These are phyloP conservation scores for Neomorphus geoffroyi DNA, from an alignment of 2,797 vertebrate genomes.

Conservation along the genomic window DNA sequence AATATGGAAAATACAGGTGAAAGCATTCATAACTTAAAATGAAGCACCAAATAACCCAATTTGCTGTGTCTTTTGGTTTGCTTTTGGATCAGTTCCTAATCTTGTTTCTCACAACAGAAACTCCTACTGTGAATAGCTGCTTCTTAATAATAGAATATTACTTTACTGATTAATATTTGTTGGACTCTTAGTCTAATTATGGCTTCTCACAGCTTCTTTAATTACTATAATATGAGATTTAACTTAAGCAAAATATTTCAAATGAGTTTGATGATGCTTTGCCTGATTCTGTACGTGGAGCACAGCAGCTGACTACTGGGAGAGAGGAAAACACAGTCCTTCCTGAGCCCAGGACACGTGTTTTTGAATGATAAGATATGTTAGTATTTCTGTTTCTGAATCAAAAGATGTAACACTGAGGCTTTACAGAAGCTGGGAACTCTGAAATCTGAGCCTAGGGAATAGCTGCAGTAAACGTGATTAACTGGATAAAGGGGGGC, in stretches of 20 bases:
- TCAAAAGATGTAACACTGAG: slow-evolving; percentile 16
- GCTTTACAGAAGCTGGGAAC: background rate
- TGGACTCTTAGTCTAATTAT: slow-evolving; percentile 53
- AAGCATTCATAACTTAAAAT: background rate
- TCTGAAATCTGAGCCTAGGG: background rate
- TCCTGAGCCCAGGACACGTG: slow-evolving; percentile 31
- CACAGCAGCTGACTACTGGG: background rate
- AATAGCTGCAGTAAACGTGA: background rate
- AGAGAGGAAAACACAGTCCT: background rate
- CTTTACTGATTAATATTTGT: slow-evolving; percentile 57
- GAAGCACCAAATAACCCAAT: background rate
- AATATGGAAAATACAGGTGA: background rate
- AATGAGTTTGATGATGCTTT: slow-evolving; percentile 41
- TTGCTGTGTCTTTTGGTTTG: background rate
- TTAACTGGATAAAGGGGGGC: slow-evolving; percentile 48
- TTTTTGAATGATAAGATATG: slow-evolving; percentile 56
- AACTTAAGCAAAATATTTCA: slow-evolving; percentile 61
- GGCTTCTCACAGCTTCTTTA: slow-evolving; percentile 65
- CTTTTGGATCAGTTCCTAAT: background rate
- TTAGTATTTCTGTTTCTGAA: slow-evolving; percentile 47
- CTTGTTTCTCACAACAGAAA: background rate
- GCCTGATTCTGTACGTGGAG: slow-evolving; percentile 44
- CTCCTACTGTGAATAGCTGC: background rate
- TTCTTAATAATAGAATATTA: slow-evolving; percentile 57
- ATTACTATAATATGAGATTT: slow-evolving; percentile 69